A percentile compares a stretch with the other conserved stretches of the same genome.
phyloP scores from a whole-genome alignment of 2,113 vertebrate species.

The Cyrtonyx montezumae region DNA sequence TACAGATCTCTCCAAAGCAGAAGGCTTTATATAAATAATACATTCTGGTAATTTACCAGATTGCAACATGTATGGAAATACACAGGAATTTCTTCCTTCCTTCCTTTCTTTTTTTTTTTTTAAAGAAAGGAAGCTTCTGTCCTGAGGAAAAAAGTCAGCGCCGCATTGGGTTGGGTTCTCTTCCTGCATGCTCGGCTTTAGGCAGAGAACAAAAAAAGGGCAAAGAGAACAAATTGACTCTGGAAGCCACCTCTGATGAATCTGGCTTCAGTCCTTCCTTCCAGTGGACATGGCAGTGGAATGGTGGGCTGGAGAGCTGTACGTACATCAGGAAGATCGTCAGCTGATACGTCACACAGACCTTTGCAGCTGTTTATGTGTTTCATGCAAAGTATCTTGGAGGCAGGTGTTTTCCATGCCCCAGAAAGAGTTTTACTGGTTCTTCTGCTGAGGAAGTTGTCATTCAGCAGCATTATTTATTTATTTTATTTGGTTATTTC shows the following conservation, averaged over 20 bases:
- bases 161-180: neutral
- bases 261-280: neutral
- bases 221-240: neutral
- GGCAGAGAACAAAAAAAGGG: neutral
- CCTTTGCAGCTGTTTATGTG: neutral
- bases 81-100: too few species aligned
- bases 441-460: conserved; percentile 9
- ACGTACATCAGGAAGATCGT: neutral
- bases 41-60: neutral
- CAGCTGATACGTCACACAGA: neutral
- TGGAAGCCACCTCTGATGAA: neutral
- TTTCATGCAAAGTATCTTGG: neutral
- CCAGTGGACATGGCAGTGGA: neutral
- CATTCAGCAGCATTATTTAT: conserved; percentile 38
- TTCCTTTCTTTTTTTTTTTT: neutral
- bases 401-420: neutral
- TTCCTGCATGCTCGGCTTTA: neutral
- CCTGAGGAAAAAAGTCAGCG: neutral
- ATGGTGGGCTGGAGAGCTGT: neutral
- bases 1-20: neutral
- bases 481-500: conserved; percentile 58
- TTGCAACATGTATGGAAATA: neutral
- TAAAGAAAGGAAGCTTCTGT: neutral
- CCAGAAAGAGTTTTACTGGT: neutral
- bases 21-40: conserved; percentile 36